phyloP scores from a whole-genome alignment of 2,888 invertebrate genomes.

The Isoperla grammatica region DNA sequence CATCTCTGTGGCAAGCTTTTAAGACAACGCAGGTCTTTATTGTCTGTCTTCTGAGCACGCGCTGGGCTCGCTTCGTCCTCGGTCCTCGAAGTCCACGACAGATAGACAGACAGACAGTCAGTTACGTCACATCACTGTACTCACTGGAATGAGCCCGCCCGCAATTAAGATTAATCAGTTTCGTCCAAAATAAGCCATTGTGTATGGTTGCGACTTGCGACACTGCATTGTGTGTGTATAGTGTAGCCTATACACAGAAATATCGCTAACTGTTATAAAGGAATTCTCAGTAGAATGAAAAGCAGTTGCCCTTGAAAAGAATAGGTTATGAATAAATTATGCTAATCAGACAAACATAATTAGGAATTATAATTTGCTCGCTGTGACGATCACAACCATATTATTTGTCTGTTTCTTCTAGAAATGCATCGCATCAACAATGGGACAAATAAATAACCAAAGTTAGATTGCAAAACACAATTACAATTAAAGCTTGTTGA shows the following conservation, averaged over 20 bases:
- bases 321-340: conserved; percentile 19
- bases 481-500: too few relatives aligned
- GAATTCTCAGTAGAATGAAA: conserved; percentile 2
- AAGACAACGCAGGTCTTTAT: conserved; percentile 14
- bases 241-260: neutral
- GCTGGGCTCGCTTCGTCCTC: neutral
- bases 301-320: conserved; percentile 12
- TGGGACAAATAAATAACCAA: too few relatives aligned
- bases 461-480: too few relatives aligned
- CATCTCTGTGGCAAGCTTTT: neutral
- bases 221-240: too few relatives aligned
- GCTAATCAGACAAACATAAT: conserved; percentile 8
- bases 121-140: neutral
- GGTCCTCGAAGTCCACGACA: neutral
- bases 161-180: conserved; percentile 12
- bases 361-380: conserved; percentile 11
- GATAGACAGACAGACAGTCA: neutral
- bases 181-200: conserved; percentile 4
- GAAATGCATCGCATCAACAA: too few relatives aligned
- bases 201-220: neutral
- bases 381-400: neutral
- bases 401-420: too few relatives aligned
- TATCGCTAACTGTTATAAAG: neutral
- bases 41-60: conserved; percentile 6
- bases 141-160: neutral